A percentile compares a stretch with the other conserved stretches of the same genome.
These are phyloP conservation scores for Callipepla californica DNA, from an alignment of 2,113 vertebrate species.

Conservation along the genomic window DNA sequence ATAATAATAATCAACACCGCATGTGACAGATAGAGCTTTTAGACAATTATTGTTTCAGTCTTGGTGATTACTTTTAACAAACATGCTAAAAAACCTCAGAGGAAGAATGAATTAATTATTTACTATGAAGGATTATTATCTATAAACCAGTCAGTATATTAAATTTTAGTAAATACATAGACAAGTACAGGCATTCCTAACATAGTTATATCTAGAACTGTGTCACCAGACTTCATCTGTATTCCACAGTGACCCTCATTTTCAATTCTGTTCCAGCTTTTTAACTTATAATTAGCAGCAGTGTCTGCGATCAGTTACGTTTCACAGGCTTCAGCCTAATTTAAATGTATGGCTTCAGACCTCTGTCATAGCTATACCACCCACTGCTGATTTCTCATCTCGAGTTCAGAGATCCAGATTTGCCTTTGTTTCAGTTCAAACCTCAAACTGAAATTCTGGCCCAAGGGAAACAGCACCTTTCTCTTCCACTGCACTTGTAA, in stretches of 20 bases:
- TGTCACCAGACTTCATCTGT: background rate
- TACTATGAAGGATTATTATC: background rate
- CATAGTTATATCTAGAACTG: background rate
- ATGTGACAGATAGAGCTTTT: background rate
- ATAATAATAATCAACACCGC: background rate
- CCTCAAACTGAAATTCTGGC: background rate
- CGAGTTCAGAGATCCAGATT: conserved; percentile 23
- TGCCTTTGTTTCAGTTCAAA: conserved; percentile 15
- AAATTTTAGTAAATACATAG: background rate
- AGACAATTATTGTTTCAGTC: background rate
- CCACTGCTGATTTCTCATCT: background rate
- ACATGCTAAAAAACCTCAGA: background rate
- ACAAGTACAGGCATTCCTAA: background rate
- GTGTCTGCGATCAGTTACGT: background rate
- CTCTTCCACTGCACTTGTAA: background rate
- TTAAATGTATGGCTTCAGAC: background rate
- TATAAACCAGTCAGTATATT: background rate
- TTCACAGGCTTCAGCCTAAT: background rate
- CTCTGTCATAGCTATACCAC: background rate
- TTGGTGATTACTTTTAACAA: background rate
- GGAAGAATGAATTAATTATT: background rate
- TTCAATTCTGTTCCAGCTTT: background rate
- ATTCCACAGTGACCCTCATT: background rate
- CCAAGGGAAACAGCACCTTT: background rate
- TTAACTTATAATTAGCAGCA: background rate